A percentile compares a stretch with the other conserved stretches of the same genome.
Conservation (phyloP, 2,888 invertebrate species). For the Actias luna region DNA sequence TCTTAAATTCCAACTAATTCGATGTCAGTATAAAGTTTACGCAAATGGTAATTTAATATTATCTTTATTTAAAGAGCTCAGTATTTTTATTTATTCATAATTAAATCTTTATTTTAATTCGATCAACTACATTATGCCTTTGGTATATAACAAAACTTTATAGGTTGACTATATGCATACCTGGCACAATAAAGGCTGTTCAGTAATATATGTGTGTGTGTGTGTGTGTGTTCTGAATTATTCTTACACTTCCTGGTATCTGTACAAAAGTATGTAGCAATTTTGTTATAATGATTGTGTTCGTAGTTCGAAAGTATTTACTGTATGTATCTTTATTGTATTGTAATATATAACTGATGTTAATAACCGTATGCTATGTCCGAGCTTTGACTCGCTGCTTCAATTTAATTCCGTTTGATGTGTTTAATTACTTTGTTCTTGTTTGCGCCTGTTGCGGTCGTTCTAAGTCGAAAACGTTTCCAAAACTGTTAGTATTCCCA, state of each 20-base stretch:
- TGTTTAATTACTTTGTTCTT: constrained; percentile 81
- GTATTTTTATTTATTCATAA: no score
- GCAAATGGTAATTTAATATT: no score
- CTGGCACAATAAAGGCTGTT: no score
- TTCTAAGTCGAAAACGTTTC: constrained; percentile 71
- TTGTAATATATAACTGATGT: constrained; percentile 7
- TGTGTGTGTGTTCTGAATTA: background rate
- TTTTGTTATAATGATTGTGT: background rate
- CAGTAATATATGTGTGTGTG: no score
- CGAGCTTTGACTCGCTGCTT: constrained; percentile 67
- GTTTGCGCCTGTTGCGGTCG: constrained; percentile 75
- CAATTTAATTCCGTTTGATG: constrained; percentile 78
- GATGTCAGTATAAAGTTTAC: no score
- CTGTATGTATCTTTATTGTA: background rate
- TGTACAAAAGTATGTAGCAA: background rate
- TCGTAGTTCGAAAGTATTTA: background rate
- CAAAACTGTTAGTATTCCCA: constrained; percentile 73
- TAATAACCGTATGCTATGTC: constrained; percentile 14
- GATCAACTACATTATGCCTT: no score
- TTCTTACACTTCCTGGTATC: background rate
- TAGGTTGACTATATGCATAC: no score
- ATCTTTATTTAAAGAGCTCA: no score
- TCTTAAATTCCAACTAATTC: background rate
- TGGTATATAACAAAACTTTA: no score
- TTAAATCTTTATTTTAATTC: no score